phyloP scores from a whole-genome alignment of 2,113 vertebrate species.

The Oceanodroma tethys region DNA sequence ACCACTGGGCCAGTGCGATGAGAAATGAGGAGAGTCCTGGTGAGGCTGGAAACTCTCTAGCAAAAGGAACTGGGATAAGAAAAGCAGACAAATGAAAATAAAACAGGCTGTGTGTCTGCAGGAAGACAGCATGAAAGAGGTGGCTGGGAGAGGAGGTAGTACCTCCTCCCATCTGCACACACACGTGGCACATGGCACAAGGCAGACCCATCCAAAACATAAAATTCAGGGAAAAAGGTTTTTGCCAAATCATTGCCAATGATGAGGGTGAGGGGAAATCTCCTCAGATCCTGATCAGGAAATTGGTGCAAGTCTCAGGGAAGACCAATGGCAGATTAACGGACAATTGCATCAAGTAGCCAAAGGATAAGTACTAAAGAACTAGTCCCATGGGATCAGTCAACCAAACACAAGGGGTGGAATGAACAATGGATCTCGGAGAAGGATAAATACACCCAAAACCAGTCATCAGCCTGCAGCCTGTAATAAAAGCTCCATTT shows the following conservation, averaged over 20 bases:
- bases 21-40: background rate
- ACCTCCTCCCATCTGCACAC: background rate
- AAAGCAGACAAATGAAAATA: background rate
- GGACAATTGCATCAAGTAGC: background rate
- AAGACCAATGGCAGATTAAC: background rate
- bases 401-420: background rate
- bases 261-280: accelerated
- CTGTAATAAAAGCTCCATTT: background rate
- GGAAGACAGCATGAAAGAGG: background rate
- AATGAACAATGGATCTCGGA: background rate
- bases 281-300: background rate
- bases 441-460: background rate
- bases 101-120: background rate
- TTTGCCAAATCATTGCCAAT: accelerated
- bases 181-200: background rate
- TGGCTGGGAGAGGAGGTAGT: background rate
- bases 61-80: background rate
- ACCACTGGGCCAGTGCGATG: too few relatives aligned
- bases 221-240: background rate
- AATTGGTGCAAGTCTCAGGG: background rate
- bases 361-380: background rate
- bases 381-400: background rate
- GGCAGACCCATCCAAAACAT: background rate
- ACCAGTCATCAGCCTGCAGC: background rate
- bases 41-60: background rate